Base-by-base conservation (phyloP, 2,797 vertebrate species). In the Acipenser ruthenus region DNA sequence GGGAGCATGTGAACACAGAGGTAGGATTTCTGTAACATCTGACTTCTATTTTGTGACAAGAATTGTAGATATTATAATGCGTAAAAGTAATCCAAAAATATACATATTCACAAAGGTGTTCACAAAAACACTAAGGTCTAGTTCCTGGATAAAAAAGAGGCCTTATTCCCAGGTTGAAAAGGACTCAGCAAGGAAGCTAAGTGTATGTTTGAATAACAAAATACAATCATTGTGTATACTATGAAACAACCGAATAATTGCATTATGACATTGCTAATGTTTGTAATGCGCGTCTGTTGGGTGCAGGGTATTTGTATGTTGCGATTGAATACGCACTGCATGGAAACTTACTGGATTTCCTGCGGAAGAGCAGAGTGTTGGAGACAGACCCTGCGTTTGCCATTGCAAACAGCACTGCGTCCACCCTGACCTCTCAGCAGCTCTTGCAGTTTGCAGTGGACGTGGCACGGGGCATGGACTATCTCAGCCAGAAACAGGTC, bases 281-380 rank as follows among this genome's bases (percentile, higher is more conserved):
- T 18, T 58, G 65, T 59, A 48, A 8, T 37, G 10, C 48, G n/a
- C 62, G 47, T 5, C 74, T 62, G 62, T 64, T 75, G 65, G 53
- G 6, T 4, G 37, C 71, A 94, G 93, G 93, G 2, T 94, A 94
- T 74, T 77, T 94, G 71, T 94, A 94, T 67, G 78, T 94, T 63
- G 92, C 93, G 67, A 94, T 93, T 52, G 93, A 94, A 72, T 94
- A 88, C 0, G 93, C 92, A 0, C 93, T 91, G 2, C 93, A 94
- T 0, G 93, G 93, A 66, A 94, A 94, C 75, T 78, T 94, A 61
- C 78, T 94, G 71, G 93, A 94, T 73, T 93, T 94, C 67, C 78
- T 94, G 59, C 83, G 92, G 10, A 94, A 93, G 78, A 94, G 93
- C 72, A 76, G 93, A 0, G 93, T 93, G 7, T 80, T 94, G 5